These are phyloP conservation scores for Hemichromis elongatus DNA, from an alignment of 2,113 vertebrate species.

Conservation along the genomic window DNA sequence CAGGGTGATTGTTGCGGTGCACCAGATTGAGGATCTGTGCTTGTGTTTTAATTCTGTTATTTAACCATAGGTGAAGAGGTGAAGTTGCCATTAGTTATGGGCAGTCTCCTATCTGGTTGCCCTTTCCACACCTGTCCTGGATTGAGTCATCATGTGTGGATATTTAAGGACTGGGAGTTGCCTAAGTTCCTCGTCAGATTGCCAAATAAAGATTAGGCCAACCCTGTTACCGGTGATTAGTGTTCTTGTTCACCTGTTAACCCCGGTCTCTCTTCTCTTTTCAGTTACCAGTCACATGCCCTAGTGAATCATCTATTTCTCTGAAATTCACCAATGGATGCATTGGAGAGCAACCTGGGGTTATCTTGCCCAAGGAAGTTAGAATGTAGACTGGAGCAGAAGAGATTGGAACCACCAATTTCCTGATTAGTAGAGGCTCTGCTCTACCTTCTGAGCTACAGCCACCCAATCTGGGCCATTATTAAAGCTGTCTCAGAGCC, in stretches of 20 bases:
- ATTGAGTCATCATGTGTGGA: not conserved
- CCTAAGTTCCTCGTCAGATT: not conserved
- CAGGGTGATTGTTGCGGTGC: not conserved
- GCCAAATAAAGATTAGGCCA: not conserved
- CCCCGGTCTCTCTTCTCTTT: not conserved
- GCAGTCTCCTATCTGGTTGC: not conserved
- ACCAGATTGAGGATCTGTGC: not conserved
- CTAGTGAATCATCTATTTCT: not conserved
- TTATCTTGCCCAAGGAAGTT: not conserved
- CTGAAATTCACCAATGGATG: no score
- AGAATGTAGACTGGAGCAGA: not conserved
- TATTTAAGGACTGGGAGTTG: not conserved
- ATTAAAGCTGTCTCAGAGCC: not conserved
- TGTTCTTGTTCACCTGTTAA: not conserved
- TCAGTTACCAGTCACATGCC: not conserved
- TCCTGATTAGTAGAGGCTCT: not conserved
- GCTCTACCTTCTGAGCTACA: not conserved
- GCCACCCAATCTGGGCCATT: not conserved
- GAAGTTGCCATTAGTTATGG: not conserved
- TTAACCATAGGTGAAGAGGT: not conserved
- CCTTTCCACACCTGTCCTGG: not conserved
- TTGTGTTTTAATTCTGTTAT: not conserved
- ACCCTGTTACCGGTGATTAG: not conserved
- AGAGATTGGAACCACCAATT: not conserved
- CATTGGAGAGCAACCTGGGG: no score